Base-by-base conservation (phyloP, 2,797 vertebrate genomes). In the Macropodus opercularis region DNA sequence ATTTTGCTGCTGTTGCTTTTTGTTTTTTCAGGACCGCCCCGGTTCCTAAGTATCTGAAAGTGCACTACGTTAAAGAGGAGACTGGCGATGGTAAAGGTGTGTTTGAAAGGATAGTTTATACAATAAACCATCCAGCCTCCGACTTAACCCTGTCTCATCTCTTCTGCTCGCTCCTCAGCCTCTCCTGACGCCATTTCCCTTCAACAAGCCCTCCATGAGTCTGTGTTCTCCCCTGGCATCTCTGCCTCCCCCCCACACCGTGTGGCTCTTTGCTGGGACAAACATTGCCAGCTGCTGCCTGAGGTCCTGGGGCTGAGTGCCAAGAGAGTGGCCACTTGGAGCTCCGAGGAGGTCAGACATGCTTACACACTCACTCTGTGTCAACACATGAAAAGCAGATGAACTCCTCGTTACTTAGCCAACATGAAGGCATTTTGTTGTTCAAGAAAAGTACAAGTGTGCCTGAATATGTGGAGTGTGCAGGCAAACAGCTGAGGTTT, bases 171-270 rank as follows among this genome's bases (percentile, higher is more conserved):
- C 36, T 52, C 26, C 44, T 19, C 58, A 90, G 86, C 76, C 59
- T 87, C 86, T 63, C 85, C 88, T 64, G 89, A 90, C 26, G 39
- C 79, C 66, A 81, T 89, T 61, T 92, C 91, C 44, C 92, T 97
- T 42, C 95, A 96, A 91, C 95, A 97, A 90, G 93, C 95, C 32
- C 93, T 96, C 46, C 95, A 96, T 46, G 94, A 96, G 79, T 97
- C 95, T 3, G 93, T 96, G 77, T 97, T 97, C 76, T 94, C 94
- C 77, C 93, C 94, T 19, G 91, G 94, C 53, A 83, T 94, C 82
- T 91, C 91, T 2, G 80, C 92, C 59, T 91, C 90, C 34, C 86
- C 94, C 87, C 87, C 86, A 6, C 89, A 92, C 72, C 85, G 89
- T 56, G 92, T 90, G 23, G 90, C 89, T 62, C 93, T 96, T 60